These are phyloP conservation scores for Falco concolor DNA, from an alignment of 2,797 vertebrate genomes.

Conservation along the genomic window DNA sequence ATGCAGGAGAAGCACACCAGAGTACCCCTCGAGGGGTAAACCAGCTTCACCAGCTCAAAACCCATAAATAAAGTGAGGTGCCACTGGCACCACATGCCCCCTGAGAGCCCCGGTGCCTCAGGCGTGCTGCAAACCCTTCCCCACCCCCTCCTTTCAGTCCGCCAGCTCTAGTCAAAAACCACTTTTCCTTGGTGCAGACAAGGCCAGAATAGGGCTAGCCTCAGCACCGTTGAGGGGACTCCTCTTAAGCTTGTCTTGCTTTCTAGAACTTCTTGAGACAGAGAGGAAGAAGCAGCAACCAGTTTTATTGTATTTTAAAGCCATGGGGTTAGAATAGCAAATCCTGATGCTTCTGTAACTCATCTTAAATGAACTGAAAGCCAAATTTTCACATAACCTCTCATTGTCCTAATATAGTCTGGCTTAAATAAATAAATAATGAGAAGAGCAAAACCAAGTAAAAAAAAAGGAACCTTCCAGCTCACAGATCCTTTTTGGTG, in stretches of 20 bases:
- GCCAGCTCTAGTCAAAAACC: not conserved
- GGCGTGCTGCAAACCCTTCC: not conserved
- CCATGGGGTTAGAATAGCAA: not conserved
- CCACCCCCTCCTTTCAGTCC: not conserved
- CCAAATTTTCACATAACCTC: not conserved
- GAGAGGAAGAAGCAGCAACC: not conserved
- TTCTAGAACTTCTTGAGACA: not conserved
- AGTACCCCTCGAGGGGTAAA: not conserved
- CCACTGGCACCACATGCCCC: fast-evolving
- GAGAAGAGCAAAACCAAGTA: not conserved
- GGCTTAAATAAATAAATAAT: conserved; percentile 2
- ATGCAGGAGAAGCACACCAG: not conserved
- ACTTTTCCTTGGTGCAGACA: not conserved
- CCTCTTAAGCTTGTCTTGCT: not conserved
- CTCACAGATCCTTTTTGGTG: not conserved
- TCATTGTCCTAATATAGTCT: not conserved
- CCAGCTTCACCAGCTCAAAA: not conserved
- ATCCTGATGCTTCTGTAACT: not conserved
- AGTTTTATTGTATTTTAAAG: not conserved
- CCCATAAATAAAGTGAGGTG: fast-evolving
- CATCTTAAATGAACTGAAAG: not conserved
- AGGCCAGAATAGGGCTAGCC: not conserved
- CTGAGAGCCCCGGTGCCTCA: not conserved
- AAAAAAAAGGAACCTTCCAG: not conserved
- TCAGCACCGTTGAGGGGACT: not conserved